Evolutionary conservation across 2,888 invertebrate species (phyloP), one percentile per base, ranked within the genome.

Genomic region (Pemphredon lugubris): DNA sequence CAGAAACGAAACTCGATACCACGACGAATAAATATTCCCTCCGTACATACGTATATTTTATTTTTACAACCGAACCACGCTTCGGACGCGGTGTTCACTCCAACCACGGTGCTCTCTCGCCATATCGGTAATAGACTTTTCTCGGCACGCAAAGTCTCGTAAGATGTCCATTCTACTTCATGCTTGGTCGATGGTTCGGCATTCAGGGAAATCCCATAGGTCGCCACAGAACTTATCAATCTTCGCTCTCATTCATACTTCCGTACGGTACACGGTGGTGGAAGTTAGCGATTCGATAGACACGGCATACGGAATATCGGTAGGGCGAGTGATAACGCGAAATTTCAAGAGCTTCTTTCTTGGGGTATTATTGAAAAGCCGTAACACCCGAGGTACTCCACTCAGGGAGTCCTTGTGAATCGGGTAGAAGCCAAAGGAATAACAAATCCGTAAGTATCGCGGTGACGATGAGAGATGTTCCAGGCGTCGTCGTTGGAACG

Each of bases 321-420:
- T 16, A n/a, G 4, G 13, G 3, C 3, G 21, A 20, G 23, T 7
- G 3, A 2, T 11, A 23, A 21, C 11, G 18, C 1, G 16, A 50
- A 50, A 11, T 18, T 50, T 50, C 50, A 34, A n/a, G 20, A 50
- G 50, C 18, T 50, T 34, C 34, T 13, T 18, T 32, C 20, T 11
- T 20, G 20, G n/a, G 34, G 18, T 13, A 16, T 18, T 11, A 50
- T 34, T 50, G 50, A 32, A 34, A 34, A 18, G 11, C 54, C 18
- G 26, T 34, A 34, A n/a, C 20, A 32, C 20, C 20, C 16, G n/a
- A 34, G 11, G 34, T 18, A 34, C 34, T 50, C 16, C 4, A n/a
- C n/a, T n/a, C n/a, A 13, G 4, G 7, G 2, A 32, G 47, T 14
- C 16, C 26, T 30, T 13, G 14, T 47, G 30, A 47, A 47, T 30